Conservation (phyloP, 2,113 vertebrate genomes). For the Oryzias woworae region DNA sequence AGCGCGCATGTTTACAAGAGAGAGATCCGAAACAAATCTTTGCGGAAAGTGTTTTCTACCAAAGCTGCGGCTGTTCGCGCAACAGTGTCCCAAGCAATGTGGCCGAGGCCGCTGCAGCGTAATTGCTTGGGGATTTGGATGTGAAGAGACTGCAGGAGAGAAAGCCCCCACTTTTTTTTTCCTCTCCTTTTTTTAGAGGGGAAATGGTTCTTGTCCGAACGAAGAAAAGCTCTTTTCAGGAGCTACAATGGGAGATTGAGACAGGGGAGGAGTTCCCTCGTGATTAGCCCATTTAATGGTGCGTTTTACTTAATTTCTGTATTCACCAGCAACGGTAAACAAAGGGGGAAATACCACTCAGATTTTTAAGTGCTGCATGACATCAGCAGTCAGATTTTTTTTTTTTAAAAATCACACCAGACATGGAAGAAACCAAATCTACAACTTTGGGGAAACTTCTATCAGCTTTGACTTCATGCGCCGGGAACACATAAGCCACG, state of each 20-base stretch:
- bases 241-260: slow-evolving; percentile 83
- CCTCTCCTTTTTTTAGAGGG: slow-evolving; percentile 68
- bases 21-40: slow-evolving; percentile 38
- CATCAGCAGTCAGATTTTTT: slow-evolving; percentile 17
- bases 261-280: slow-evolving; percentile 83
- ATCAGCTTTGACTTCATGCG: slow-evolving; percentile 1
- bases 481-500: slow-evolving; percentile 29
- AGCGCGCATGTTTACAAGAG: slow-evolving; percentile 21
- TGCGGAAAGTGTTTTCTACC: slow-evolving; percentile 42
- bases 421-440: slow-evolving; percentile 2
- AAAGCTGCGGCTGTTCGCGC: slow-evolving; percentile 46
- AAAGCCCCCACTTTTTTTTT: slow-evolving; percentile 45
- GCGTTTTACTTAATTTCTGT: slow-evolving; percentile 83
- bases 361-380: slow-evolving; percentile 62
- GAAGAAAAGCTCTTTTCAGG: slow-evolving; percentile 90
- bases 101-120: slow-evolving; percentile 44
- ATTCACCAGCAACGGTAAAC: slow-evolving; percentile 85
- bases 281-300: slow-evolving; percentile 85
- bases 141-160: slow-evolving; percentile 67
- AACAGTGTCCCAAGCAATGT: slow-evolving; percentile 65
- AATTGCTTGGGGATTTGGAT: slow-evolving; percentile 71
- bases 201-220: slow-evolving; percentile 80
- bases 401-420: background rate
- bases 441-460: slow-evolving; percentile 21
- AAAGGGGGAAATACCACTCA: slow-evolving; percentile 77